Evolutionary conservation across 2,113 vertebrate species (phyloP), one percentile per base, ranked within the genome.

Genomic region (Crotalus viridis): DNA sequence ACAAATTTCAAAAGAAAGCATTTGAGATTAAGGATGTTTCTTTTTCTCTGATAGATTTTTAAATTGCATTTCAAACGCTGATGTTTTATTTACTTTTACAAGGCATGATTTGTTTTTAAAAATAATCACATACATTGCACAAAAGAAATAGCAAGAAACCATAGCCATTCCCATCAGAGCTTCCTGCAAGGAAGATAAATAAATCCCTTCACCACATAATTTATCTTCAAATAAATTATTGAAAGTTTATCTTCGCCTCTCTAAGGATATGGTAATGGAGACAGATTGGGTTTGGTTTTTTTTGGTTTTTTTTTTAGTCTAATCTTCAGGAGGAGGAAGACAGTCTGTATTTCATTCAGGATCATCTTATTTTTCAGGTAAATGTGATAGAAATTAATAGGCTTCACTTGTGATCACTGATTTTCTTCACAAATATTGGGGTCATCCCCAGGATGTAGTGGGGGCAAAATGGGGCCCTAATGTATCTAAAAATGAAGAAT

Each of bases 391-490:
- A 15, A 69, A 69, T 69, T 33, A 69, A 69, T 28, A 33, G 28
- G 28, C 64, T 21, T 81, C 15, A 43, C 74, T 81, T 81, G 6
- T 21, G 69, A 81, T 39, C n/a, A 81, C n/a, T 81, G 33, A 43
- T 81, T 43, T 81, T 43, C 74, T 43, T 81, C 33, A 43, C 74
- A 81, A 81, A 81, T 43, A 22, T 43, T 21, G 17, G 74, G 74
- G 9, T 43, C 33, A 43, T 81, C 74, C 74, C 19, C 74, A 43
- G 74, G 8, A 81, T 43, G 74, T 89, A 21, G 17, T 1, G 13
- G 33, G 4, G 39, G 17, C 88, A 57, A 81, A 81, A 43, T 8
- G 28, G 95, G 95, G 94, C 51, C 28, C 7, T 85, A 91, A 13
- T 0, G 0, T 91, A 94, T 92, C 56, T 92, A 43, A 2, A 94